These are phyloP conservation scores for Labeo catla DNA, from an alignment of 2,113 vertebrate species.

Conservation along the genomic window DNA sequence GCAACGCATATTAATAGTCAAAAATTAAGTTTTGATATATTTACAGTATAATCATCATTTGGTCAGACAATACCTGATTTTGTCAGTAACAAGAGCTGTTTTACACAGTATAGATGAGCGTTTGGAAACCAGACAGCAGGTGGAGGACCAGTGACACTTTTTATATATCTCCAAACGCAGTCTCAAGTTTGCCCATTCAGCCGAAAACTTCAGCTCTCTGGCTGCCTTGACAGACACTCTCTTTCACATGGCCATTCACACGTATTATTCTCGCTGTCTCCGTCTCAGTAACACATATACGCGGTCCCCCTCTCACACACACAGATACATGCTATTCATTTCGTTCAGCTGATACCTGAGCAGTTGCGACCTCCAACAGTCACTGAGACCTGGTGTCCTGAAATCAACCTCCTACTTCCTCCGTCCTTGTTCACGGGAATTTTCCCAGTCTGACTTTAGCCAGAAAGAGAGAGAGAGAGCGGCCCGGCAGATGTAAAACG, in stretches of 20 bases:
- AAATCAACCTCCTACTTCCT: slow-evolving; percentile 28
- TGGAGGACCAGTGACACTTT: slow-evolving; percentile 15
- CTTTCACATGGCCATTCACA: slow-evolving; percentile 37
- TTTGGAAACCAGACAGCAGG: background rate
- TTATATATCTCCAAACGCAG: background rate
- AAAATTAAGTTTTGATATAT: no score
- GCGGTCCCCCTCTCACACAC: background rate
- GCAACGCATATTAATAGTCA: no score
- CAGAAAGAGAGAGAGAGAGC: background rate
- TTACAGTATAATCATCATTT: background rate
- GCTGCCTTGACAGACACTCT: slow-evolving; percentile 30
- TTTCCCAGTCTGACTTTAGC: slow-evolving; percentile 27
- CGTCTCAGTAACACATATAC: slow-evolving; percentile 8
- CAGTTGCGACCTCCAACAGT: slow-evolving; percentile 11
- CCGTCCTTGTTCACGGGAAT: slow-evolving; percentile 24
- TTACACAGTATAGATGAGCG: background rate
- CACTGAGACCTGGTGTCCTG: slow-evolving; percentile 33
- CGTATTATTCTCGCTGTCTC: background rate
- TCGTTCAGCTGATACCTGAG: slow-evolving; percentile 36
- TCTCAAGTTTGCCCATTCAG: slow-evolving; percentile 37
- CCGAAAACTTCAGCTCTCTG: slow-evolving; percentile 11
- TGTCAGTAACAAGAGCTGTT: slow-evolving; percentile 1
- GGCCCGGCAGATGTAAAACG: slow-evolving; percentile 44
- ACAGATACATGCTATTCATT: slow-evolving; percentile 34
- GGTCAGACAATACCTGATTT: background rate